Evolutionary conservation across 2,797 vertebrate species (phyloP).

Genomic region (Limnodromus scolopaceus): DNA sequence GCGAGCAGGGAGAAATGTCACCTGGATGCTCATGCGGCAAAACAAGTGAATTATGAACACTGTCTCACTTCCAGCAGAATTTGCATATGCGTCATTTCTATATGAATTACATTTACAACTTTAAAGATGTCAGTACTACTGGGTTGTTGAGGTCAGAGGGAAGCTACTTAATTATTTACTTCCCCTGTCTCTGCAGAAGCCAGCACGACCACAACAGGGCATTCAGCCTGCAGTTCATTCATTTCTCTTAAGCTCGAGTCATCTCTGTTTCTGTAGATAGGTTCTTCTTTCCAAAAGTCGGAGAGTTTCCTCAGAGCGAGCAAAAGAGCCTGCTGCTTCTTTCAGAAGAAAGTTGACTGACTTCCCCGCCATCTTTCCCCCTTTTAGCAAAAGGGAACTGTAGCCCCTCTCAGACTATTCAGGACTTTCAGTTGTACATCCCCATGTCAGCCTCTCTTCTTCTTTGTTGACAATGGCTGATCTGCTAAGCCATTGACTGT

Average conservation of each 20-base stretch:
- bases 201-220: not conserved
- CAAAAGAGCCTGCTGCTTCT: not conserved
- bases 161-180: not conserved
- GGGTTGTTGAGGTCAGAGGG: not conserved
- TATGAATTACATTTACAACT: not conserved
- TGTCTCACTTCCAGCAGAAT: not conserved
- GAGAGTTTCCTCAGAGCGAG: not conserved
- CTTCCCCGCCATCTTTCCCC: not conserved
- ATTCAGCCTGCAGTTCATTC: not conserved
- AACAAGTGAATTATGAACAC: not conserved
- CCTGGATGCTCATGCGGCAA: not conserved
- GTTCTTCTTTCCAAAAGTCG: not conserved
- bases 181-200: not conserved
- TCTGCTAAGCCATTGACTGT: not conserved
- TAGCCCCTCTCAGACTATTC: not conserved
- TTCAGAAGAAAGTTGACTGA: not conserved
- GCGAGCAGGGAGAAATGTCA: not conserved
- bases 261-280: not conserved
- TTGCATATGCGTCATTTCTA: not conserved
- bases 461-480: not conserved
- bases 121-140: not conserved
- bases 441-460: not conserved
- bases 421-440: not conserved
- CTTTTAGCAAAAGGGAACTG: not conserved
- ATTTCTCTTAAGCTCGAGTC: not conserved